phyloP scores from a whole-genome alignment of 2,797 vertebrate genomes.

The Argya squamiceps region DNA sequence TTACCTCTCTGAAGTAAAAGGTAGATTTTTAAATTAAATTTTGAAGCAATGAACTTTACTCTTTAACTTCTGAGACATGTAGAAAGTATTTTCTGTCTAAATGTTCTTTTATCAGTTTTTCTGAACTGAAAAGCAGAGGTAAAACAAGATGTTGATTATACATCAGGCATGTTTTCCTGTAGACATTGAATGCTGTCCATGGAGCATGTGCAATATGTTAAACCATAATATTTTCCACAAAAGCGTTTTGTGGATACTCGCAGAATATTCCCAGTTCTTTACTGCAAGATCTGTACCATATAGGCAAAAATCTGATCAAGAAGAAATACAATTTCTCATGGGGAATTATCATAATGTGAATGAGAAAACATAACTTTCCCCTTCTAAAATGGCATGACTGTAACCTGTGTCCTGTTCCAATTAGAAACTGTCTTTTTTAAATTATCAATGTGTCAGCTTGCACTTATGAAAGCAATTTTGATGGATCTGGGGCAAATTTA shows the following conservation, averaged over 20 bases:
- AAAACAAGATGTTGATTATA: neutral
- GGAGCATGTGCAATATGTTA: neutral
- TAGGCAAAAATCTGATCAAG: neutral
- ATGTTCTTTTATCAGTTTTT: neutral
- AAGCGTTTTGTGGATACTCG: neutral
- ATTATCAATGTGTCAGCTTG: slow-evolving; percentile 37
- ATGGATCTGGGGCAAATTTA: slow-evolving; percentile 59
- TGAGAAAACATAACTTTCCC: slow-evolving; percentile 15
- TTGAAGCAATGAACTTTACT: neutral
- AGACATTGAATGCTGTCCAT: neutral
- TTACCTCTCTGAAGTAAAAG: neutral
- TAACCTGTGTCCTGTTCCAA: slow-evolving; percentile 43
- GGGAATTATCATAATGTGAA: neutral
- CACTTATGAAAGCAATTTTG: slow-evolving; percentile 51
- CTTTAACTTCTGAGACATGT: neutral
- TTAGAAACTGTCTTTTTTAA: slow-evolving; percentile 56
- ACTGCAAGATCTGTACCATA: neutral
- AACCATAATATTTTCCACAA: slow-evolving; percentile 10
- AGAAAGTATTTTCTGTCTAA: neutral
- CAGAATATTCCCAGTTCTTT: slow-evolving; percentile 21
- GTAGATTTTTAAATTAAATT: neutral
- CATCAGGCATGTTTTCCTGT: neutral
- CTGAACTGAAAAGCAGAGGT: slow-evolving; percentile 10
- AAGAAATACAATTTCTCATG: slow-evolving; percentile 13
- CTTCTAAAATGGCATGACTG: slow-evolving; percentile 22